Conservation (phyloP, 2,113 vertebrate genomes). For the Sorex fumeus region DNA sequence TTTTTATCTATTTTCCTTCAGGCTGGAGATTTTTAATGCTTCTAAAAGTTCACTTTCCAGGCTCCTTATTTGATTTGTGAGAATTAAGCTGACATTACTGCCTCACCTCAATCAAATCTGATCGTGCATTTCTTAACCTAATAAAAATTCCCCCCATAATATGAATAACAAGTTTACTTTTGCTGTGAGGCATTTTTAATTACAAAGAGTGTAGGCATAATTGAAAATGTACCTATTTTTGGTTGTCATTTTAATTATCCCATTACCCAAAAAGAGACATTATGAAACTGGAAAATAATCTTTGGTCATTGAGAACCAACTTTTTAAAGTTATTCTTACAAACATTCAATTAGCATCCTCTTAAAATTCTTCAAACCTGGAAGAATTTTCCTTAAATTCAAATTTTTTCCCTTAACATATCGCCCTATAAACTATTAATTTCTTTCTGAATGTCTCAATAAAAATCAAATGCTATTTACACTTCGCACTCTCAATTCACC, state of each 20-base stretch:
- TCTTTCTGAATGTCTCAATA: not conserved
- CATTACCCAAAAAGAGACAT: constrained; percentile 56
- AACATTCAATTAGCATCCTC: constrained; percentile 5
- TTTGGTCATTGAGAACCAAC: constrained; percentile 37
- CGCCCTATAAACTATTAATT: not conserved
- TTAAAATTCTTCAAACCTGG: not conserved
- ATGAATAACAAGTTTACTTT: constrained; percentile 73
- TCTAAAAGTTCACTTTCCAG: constrained; percentile 43
- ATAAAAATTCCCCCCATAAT: constrained; percentile 63
- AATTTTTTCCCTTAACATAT: constrained; percentile 21
- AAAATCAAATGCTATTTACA: not conserved
- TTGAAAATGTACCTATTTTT: constrained; percentile 73
- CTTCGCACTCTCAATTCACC: not conserved
- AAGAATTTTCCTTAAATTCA: constrained; percentile 53
- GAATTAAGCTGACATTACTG: constrained; percentile 55
- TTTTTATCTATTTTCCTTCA: constrained; percentile 67
- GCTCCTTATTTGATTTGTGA: constrained; percentile 66
- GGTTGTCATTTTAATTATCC: constrained; percentile 72
- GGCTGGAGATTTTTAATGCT: constrained; percentile 48
- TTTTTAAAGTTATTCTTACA: constrained; percentile 41
- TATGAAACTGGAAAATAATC: constrained; percentile 50
- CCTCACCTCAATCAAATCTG: constrained; percentile 50
- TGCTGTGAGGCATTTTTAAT: constrained; percentile 73
- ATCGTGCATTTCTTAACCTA: constrained; percentile 54
- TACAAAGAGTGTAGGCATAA: constrained; percentile 21